Conservation (phyloP, 2,113 vertebrate genomes). For the Panthera tigris region DNA sequence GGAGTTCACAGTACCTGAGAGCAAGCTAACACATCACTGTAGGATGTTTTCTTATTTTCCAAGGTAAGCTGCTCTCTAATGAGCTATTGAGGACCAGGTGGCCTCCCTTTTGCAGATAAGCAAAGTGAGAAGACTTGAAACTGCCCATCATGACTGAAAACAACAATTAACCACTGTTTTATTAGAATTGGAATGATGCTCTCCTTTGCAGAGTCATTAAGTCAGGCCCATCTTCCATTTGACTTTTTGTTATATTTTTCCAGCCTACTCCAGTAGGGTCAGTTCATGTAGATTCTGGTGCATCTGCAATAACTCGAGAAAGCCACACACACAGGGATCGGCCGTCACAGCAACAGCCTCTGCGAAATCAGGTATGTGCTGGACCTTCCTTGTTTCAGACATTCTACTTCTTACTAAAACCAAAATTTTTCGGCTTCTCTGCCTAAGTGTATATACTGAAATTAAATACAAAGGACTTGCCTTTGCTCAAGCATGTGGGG, state of each 20-base stretch:
- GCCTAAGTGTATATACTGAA: neutral
- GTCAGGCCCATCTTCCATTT: neutral
- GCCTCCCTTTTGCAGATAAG: conserved; percentile 30
- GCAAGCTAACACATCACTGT: neutral
- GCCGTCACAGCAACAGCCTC: conserved; percentile 92
- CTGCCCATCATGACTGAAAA: neutral
- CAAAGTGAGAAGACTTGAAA: conserved; percentile 25
- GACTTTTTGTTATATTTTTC: conserved; percentile 65
- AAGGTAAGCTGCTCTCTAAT: neutral
- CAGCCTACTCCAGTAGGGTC: conserved; percentile 98
- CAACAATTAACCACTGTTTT: neutral
- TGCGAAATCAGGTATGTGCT: conserved; percentile 93
- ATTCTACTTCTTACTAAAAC: neutral
- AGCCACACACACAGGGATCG: conserved; percentile 94
- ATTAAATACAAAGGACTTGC: neutral
- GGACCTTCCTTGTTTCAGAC: neutral
- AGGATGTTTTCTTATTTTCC: neutral
- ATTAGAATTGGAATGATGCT: conserved; percentile 14
- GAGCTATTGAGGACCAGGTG: neutral
- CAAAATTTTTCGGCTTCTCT: neutral
- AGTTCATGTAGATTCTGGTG: conserved; percentile 95
- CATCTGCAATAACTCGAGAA: conserved; percentile 94
- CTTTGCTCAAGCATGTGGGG: neutral
- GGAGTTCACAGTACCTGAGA: neutral
- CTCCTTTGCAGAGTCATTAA: conserved; percentile 7